Base-by-base conservation (phyloP, 2,888 invertebrate genomes). In the Ganaspis brasiliensis region DNA sequence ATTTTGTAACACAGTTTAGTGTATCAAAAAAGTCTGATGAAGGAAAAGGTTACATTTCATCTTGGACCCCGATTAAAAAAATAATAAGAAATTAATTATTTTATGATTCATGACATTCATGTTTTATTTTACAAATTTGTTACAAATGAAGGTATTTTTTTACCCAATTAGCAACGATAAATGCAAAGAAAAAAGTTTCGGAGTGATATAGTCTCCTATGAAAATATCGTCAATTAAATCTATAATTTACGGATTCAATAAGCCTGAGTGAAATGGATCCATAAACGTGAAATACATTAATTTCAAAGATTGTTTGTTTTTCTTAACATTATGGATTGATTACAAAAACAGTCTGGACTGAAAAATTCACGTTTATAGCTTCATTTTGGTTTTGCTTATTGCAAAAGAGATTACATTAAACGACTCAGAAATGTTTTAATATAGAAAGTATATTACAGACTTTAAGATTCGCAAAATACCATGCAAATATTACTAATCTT, bases 111-210 rank as follows among this genome's bases (percentile, higher is more conserved):
- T 52, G 52, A 52, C 16, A 52, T 52, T 3, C 19, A 52, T 19
- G 52, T 52, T 52, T 52, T 52, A 52, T 52, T 52, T 52, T 19
- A 52, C 52, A 52, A 52, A 52, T 19, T 19, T 16, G 52, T 52
- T 52, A 52, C 52, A 52, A 52, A 52, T 52, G 19, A 19, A 52
- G 6, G 9, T 52, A 19, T 52, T 8, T 49, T n/a, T 19, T 19
- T 52, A 52, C 19, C 52, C 52, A 19, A 9, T 52, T 19, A 52
- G 40, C 24, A 26, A 21, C n/a, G 21, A 67, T 45, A 67, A 67
- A 45, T 67, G 24, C 67, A 45, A 14, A 40, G 12, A 40, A n/a
- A 40, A 5, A 14, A 67, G 40, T 40, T 45, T 2, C n/a, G 14
- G 9, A 67, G 40, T n/a, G n/a, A n/a, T 45, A 40, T 14, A 19